Evolutionary conservation across 2,888 invertebrate genomes (phyloP).

Genomic region (Apamea monoglypha): DNA sequence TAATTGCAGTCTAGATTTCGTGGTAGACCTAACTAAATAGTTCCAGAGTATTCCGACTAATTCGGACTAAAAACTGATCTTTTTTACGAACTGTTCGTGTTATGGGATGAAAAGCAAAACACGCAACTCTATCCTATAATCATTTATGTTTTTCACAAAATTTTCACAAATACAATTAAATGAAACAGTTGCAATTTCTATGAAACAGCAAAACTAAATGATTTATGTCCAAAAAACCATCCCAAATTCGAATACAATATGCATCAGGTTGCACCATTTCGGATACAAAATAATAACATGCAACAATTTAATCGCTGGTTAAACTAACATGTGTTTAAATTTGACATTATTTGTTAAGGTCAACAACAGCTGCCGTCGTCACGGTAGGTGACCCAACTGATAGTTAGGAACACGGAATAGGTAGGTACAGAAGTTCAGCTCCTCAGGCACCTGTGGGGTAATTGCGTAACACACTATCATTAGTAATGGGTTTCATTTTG

Average conservation of each 20-base stretch:
- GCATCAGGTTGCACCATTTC: slow-evolving; percentile 28
- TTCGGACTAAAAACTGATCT: not conserved
- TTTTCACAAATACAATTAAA: slow-evolving; percentile 12
- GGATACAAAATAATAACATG: slow-evolving; percentile 41
- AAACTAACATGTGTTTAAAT: slow-evolving; percentile 68
- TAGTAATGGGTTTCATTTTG: too few relatives aligned
- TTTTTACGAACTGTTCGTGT: not conserved
- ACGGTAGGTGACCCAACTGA: slow-evolving; percentile 67
- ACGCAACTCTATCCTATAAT: not conserved
- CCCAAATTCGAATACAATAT: slow-evolving; percentile 13
- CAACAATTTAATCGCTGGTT: slow-evolving; percentile 57
- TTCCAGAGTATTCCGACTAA: not conserved
- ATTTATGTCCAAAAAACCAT: slow-evolving; percentile 8
- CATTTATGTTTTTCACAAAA: slow-evolving; percentile 5
- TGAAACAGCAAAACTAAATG: slow-evolving; percentile 3
- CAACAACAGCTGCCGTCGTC: slow-evolving; percentile 63
- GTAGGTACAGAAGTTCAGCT: slow-evolving; percentile 18
- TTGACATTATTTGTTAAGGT: slow-evolving; percentile 72
- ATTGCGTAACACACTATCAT: too few relatives aligned
- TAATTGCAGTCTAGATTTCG: not conserved
- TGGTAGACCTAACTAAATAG: not conserved
- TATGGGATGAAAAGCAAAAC: not conserved
- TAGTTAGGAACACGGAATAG: slow-evolving; percentile 34
- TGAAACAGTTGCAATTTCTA: too few relatives aligned
- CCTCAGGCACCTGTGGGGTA: not conserved